Percentiles rank a stretch among this genome's conserved stretches.
Evolutionary conservation across 2,113 vertebrate genomes (phyloP).

Genomic region (Scomber colias): DNA sequence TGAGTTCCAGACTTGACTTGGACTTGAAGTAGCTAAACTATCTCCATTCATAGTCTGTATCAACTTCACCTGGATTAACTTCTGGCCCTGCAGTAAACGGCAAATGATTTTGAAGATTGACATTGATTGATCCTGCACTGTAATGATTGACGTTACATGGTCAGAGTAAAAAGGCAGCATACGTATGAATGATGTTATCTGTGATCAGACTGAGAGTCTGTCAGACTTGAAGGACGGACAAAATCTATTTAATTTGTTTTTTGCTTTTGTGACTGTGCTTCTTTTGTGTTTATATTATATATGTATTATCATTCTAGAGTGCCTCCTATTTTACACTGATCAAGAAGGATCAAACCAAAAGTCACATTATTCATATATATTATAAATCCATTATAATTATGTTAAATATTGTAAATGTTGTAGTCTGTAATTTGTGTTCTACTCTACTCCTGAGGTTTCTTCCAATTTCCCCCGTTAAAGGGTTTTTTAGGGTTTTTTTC

Average conservation of each 20-base stretch:
- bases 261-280: neutral
- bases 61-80: conserved; percentile 30
- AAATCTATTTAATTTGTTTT: neutral
- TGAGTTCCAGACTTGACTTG: conserved; percentile 12
- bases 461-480: no score
- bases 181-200: conserved; percentile 53
- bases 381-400: no score
- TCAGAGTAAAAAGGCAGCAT: conserved; percentile 48
- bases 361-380: neutral
- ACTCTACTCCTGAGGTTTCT: no score
- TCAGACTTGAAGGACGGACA: conserved; percentile 48
- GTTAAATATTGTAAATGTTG: no score
- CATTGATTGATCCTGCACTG: conserved; percentile 53
- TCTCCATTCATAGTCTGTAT: conserved; percentile 2
- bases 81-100: conserved; percentile 2
- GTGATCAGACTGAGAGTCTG: conserved; percentile 40
- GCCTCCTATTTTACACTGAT: neutral
- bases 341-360: conserved; percentile 10
- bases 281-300: conserved; percentile 6
- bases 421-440: no score
- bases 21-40: neutral
- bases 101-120: conserved; percentile 42
- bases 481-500: no score
- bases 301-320: neutral
- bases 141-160: conserved; percentile 42